Base-by-base conservation (phyloP, 2,797 vertebrate genomes). In the Galagoides demidoff region DNA sequence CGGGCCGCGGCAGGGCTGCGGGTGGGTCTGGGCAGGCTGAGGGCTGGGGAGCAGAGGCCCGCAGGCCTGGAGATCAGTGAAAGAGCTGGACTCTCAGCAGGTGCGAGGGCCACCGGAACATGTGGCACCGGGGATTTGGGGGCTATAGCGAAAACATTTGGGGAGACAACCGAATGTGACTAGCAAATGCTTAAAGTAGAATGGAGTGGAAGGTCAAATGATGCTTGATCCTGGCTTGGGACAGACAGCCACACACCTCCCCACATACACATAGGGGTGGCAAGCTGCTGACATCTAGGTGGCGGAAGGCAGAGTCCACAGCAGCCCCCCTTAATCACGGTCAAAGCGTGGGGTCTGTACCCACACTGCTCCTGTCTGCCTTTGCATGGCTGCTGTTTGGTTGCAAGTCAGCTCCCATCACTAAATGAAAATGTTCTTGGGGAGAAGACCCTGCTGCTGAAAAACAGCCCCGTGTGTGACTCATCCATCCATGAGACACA, bases 401-500 rank as follows among this genome's bases (percentile, higher is more conserved):
- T 34, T 37, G 39, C 29, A 39, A 45, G 45, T 2, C 5, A 70
- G n/a, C 8, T 64, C 23, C 31, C 34, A 2, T 11, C 20, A 29
- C 71, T 43, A 59, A 73, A 55, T 52, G 27, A 1, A 23, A 78
- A n/a, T 29, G 1, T 85, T 81, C 84, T 73, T 87, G 12, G 78
- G 4, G 73, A 85, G 71, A 89, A 92, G 49, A 57, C 59, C 16
- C 14, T 6, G 7, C 12, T 45, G 34, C 86, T 73, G 83, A 71
- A 87, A 34, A 52, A 73, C 0, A 29, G 13, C 16, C 79, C 7
- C 31, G 8, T 2, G 6, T 19, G 10, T 2, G 6, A 17, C 9
- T 31, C 83, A 27, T n/a, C 37, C 1, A 5, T 31, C 57, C 31
- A 12, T 0, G 3, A 74, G 16, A 17, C 0, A 27, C 0, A 0